These are phyloP conservation scores for Dynastes hyllus DNA, from an alignment of 2,888 invertebrate species.

Conservation along the genomic window DNA sequence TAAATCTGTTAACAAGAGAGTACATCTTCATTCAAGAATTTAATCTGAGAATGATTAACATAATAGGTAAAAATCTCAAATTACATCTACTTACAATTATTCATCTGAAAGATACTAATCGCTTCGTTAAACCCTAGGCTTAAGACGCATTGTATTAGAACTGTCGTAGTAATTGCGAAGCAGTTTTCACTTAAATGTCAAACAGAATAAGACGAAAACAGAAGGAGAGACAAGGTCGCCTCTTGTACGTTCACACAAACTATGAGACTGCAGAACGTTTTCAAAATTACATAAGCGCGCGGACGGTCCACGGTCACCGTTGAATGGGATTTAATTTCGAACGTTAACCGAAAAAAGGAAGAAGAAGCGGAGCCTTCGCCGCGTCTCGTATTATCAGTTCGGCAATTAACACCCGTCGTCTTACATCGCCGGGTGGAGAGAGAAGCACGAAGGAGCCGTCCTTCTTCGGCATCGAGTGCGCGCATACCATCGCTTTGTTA, in stretches of 20 bases:
- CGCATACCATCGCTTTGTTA: conserved; percentile 26
- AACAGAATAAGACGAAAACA: conserved; percentile 13
- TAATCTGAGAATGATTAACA: too few relatives aligned
- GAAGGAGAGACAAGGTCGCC: conserved; percentile 36
- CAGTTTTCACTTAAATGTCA: conserved; percentile 26
- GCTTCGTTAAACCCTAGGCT: conserved; percentile 1
- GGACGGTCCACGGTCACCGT: conserved; percentile 34
- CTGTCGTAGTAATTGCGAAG: not conserved
- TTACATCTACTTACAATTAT: not conserved
- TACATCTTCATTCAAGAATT: too few relatives aligned
- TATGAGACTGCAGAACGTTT: conserved; percentile 35
- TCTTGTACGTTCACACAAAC: conserved; percentile 33
- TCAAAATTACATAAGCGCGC: conserved; percentile 35
- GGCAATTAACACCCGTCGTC: conserved; percentile 31
- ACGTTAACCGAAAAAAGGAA: conserved; percentile 39
- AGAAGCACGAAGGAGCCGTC: not conserved
- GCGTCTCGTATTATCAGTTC: conserved; percentile 20
- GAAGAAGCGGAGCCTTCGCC: conserved; percentile 14
- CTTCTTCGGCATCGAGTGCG: conserved; percentile 18
- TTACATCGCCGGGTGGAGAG: conserved; percentile 7
- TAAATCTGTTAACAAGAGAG: too few relatives aligned
- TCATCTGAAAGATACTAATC: not conserved
- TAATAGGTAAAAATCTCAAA: too few relatives aligned
- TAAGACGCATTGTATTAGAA: not conserved
- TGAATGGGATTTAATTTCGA: conserved; percentile 44